These are phyloP conservation scores for Hyposmocoma kahamanoa DNA, from an alignment of 1,140 invertebrate species.

Conservation along the genomic window DNA sequence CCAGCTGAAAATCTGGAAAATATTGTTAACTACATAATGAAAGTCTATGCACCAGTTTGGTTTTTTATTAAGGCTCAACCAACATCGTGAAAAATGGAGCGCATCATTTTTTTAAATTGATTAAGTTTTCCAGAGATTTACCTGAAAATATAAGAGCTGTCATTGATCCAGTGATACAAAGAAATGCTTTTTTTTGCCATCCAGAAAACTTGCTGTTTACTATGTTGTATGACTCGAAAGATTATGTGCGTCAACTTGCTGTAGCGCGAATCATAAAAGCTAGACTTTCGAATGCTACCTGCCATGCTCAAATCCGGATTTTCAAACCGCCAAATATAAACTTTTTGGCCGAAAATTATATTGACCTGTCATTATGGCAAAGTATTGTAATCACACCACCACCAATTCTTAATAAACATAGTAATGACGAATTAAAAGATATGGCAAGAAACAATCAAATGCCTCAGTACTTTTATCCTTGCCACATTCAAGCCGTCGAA, in stretches of 20 bases:
- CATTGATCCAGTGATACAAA: conserved; percentile 9
- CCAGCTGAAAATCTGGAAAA: conserved; percentile 24
- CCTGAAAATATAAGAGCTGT: conserved; percentile 17
- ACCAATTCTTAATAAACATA: background rate
- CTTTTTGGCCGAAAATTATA: background rate
- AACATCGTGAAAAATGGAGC: conserved; percentile 28
- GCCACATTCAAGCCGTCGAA: conserved; percentile 35
- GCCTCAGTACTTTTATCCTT: conserved; percentile 11
- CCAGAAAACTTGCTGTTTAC: conserved; percentile 42
- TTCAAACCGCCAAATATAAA: conserved; percentile 1
- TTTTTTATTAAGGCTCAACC: conserved; percentile 34
- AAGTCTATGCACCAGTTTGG: conserved; percentile 43
- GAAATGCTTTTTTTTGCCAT: conserved; percentile 20
- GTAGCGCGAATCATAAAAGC: conserved; percentile 22
- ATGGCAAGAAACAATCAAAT: background rate
- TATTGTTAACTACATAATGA: conserved; percentile 26
- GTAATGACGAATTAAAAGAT: background rate
- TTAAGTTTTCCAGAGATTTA: conserved; percentile 23
- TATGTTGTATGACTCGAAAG: conserved; percentile 31
- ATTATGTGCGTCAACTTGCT: conserved; percentile 28
- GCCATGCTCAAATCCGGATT: background rate
- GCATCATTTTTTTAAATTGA: no score
- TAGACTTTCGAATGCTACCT: no score
- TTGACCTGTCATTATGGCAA: background rate
- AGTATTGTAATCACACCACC: background rate